These are phyloP conservation scores for Philantomba maxwellii DNA, from an alignment of 2,113 vertebrate species.

Conservation along the genomic window DNA sequence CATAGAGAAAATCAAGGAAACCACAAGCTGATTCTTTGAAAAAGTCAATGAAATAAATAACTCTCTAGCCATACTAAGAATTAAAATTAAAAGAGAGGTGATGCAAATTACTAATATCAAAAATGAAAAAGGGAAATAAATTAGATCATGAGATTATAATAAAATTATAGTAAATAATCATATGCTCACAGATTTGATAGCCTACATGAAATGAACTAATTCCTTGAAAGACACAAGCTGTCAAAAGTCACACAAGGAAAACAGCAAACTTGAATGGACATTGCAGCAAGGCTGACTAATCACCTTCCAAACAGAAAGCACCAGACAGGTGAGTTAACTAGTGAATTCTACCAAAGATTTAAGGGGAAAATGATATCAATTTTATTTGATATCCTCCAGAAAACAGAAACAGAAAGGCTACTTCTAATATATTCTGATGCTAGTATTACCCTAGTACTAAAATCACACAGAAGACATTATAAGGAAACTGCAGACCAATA, in stretches of 20 bases:
- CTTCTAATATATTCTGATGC: background rate
- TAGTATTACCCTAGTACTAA: background rate
- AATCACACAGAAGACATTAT: background rate
- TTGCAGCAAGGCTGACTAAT: background rate
- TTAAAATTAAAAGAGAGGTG: background rate
- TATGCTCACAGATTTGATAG: background rate
- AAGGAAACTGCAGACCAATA: background rate
- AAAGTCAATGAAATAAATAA: background rate
- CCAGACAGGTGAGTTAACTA: background rate
- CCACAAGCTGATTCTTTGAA: background rate
- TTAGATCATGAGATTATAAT: background rate
- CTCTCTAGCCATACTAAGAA: background rate
- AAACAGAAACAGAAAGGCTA: background rate
- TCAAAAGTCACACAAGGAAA: background rate
- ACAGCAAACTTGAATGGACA: background rate
- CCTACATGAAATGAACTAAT: background rate
- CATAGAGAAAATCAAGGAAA: background rate
- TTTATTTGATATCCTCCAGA: background rate
- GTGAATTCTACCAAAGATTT: background rate
- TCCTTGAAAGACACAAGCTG: background rate
- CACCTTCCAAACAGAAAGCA: background rate
- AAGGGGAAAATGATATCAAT: background rate
- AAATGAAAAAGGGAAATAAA: background rate
- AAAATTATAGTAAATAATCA: background rate
- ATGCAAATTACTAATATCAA: background rate